Evolutionary conservation across 2,113 vertebrate species (phyloP).

Genomic region (Cynocephalus volans): DNA sequence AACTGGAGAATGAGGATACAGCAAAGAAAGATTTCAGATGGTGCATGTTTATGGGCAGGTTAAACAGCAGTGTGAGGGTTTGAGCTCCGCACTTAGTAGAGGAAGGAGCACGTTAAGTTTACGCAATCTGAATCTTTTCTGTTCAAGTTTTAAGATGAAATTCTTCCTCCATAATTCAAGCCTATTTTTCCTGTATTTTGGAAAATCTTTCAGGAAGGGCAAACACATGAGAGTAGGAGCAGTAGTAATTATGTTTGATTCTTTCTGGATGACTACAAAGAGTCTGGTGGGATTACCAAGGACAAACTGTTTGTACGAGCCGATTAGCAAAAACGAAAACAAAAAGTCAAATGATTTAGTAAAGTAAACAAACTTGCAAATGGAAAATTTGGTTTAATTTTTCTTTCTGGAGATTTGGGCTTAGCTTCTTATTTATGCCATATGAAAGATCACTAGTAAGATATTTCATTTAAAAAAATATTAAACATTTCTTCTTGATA

Average conservation of each 20-base stretch:
- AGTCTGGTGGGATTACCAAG: not conserved
- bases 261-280: slow-evolving; percentile 66
- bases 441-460: not conserved
- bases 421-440: slow-evolving; percentile 42
- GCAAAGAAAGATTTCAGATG: not conserved
- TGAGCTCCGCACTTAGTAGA: not conserved
- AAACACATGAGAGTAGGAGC: not conserved
- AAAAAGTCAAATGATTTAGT: slow-evolving; percentile 5
- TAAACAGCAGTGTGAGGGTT: not conserved
- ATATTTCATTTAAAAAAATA: not conserved
- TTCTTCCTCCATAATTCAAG: slow-evolving; percentile 26
- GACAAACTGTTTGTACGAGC: slow-evolving; percentile 57
- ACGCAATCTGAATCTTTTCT: not conserved
- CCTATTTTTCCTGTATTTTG: not conserved
- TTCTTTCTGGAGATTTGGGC: not conserved
- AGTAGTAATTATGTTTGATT: slow-evolving; percentile 8
- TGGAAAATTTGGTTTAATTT: not conserved
- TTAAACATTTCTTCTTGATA: not conserved
- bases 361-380: slow-evolving; percentile 65
- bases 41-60: fast-evolving
- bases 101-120: not conserved
- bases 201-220: slow-evolving; percentile 24
- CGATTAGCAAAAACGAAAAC: slow-evolving; percentile 6
- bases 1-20: not conserved
- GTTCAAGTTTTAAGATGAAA: slow-evolving; percentile 12